Evolutionary conservation across 2,888 invertebrate genomes (phyloP), one percentile per base, ranked within the genome.

Genomic region (Tricholauxania praeusta): DNA sequence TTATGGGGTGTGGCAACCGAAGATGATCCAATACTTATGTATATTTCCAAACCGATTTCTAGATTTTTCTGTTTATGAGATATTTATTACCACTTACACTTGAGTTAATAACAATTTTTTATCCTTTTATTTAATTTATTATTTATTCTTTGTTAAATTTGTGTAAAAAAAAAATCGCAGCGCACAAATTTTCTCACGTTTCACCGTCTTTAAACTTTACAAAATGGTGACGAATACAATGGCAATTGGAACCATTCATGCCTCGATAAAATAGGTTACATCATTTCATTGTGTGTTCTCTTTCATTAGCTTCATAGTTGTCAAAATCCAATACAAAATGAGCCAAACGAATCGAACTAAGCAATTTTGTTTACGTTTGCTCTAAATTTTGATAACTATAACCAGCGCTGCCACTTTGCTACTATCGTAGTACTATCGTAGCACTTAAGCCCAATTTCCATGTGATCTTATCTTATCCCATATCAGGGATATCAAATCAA

Each of bases 1-100:
- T 76, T 66, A 75, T 74, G 72, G 85, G 84, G 84, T 85, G 86
- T 85, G 84, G 84, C 84, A 82, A 75, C 73, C 52, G 59, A 17
- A 12, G 64, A 72, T 78, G 84, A 84, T 82, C 85, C 83, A 81
- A 80, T 83, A 83, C 78, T 78, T 77, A 81, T 82, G 79, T 79
- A 76, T 78, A 74, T 55, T 71, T 75, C 73, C 74, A 71, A 66
- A 71, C 72, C 68, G 65, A 66, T 71, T 22, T 72, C 71, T 65
- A 48, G 72, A 28, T 32, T 67, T n/a, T 63, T 66, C 22, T 28
- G 65, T 60, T 62, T 71, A 72, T 62, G 19, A 63, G 39, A 64
- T 66, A 71, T 73, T 49, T 51, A 39, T 67, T 17, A 68, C 15
- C 39, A 83, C 83, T 84, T 82, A 81, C 82, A 80, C 79, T 79